Base-by-base conservation (phyloP, 2,797 vertebrate genomes). In the Hylomyscus alleni region DNA sequence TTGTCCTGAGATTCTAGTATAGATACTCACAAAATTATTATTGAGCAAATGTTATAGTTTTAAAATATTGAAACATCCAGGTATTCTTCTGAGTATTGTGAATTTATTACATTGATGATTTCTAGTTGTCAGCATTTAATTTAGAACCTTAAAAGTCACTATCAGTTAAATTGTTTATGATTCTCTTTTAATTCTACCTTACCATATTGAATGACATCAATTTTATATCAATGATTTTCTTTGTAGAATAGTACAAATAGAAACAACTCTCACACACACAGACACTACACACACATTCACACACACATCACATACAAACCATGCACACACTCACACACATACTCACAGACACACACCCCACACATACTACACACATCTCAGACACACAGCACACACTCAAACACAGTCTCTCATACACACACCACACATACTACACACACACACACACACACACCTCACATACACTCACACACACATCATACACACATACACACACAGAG, bases 131-230 rank as follows among this genome's bases (percentile, higher is more conserved):
- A 85, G 75, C 40, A 90, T 80, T 58, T 88, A 56, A 93, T 26
- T 75, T 56, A 86, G 50, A n/a, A 24, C 0, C 60, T 94, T 67
- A 29, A 86, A 92, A 82, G 56, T 81, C 67, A 76, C 40, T 62
- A 77, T 50, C n/a, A 20, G 65, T 86, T 72, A 65, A 72, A 73
- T 91, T 87, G 22, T 24, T 83, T 58, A 31, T 19, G 0, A 22
- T 73, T 69, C 56, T 95, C n/a, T 77, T 62, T 10, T 81, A 44
- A 52, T 92, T 90, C 69, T 84, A 65, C 7, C 6, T 72, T 97
- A 44, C 47, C 58, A 1, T 52, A 19, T 0, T 52, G 24, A 75
- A n/a, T 40, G 34, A 17, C 15, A 58, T 29, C 52, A 58, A 17
- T 88, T 89, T 90, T 60, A 52, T 75, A 14, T 13, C 29, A n/a